A percentile compares a stretch with the other conserved stretches of the same genome.
phyloP scores from a whole-genome alignment of 2,113 vertebrate species.

The Pluvianellus socialis region DNA sequence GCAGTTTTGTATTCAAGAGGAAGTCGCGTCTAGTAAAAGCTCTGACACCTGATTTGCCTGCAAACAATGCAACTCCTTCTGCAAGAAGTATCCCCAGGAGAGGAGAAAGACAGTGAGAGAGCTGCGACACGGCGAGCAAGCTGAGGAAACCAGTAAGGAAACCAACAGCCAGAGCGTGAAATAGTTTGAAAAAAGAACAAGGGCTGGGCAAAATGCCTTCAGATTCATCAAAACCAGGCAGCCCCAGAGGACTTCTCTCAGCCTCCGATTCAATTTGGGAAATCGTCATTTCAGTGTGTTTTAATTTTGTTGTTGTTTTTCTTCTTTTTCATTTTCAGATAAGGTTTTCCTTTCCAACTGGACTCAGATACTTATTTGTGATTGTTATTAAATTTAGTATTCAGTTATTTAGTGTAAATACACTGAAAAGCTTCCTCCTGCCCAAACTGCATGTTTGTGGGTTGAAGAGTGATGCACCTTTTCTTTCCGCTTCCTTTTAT shows the following conservation, averaged over 20 bases:
- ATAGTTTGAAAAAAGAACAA: slow-evolving; percentile 23
- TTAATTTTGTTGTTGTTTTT: background rate
- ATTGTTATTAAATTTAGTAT: background rate
- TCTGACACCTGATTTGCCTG: slow-evolving; percentile 44
- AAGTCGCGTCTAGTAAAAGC: background rate
- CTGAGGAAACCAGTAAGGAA: slow-evolving; percentile 19
- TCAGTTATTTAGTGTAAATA: background rate
- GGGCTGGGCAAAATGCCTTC: background rate
- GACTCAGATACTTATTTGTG: background rate
- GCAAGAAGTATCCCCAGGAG: background rate
- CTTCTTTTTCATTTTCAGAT: background rate
- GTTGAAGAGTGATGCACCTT: background rate
- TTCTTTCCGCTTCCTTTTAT: slow-evolving; percentile 33
- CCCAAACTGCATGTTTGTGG: background rate
- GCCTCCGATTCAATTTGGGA: background rate
- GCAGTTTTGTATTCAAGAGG: slow-evolving; percentile 52
- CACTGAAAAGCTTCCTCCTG: background rate
- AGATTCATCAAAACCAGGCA: background rate
- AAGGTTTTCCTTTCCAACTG: background rate
- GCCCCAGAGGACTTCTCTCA: background rate
- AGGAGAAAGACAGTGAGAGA: background rate
- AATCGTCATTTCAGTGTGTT: background rate
- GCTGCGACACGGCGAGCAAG: background rate
- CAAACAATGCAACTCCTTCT: slow-evolving; percentile 26
- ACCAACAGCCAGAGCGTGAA: background rate